Evolutionary conservation across 35 echinoderm and acorn worm genomes (phyloP), one percentile per base, ranked within the genome.

Genomic region (Amphiura filiformis): DNA sequence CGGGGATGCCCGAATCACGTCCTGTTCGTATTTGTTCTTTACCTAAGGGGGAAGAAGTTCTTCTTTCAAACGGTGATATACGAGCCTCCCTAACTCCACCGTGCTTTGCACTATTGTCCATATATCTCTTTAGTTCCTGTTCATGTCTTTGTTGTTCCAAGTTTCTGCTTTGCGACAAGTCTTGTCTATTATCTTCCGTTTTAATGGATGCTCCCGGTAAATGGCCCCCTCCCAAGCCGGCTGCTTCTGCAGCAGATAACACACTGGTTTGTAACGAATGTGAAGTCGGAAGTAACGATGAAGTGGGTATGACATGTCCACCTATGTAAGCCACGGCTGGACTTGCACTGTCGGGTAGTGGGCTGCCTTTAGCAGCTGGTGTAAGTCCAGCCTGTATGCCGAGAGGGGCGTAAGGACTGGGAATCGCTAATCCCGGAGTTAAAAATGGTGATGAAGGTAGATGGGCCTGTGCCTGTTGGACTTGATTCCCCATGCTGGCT

Each of bases 401-500:
- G 15, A 65, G 83, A 23, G 81, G 32, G 34, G 39, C 40, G 32
- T 85, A 85, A 11, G 83, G 83, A 37, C 56, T 37, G 35, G 47
- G 83, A 36, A 85, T 70, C 17, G 61, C 61, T 70, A 85, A 22
- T 37, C 65, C 88, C n/a, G 30, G 80, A 39, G 64, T 36, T 39
- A 41, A 39, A 57, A 65, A 81, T 83, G 80, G 80, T 34, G 39
- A 64, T 42, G 65, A 32, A 14, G 75, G 82, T 42, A 91, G n/a
- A 57, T 65, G 89, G 76, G 82, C 83, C 75, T 85, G 82, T 26
- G 89, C 87, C 79, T 92, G 86, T 38, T 96, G 94, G 2, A 88
- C 83, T 56, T 96, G 94, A 78, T 44, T 96, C 31, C 94, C 94
- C 90, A 96, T 96, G 57, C 90, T 96, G 11, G 94, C 94, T 31